Conservation (phyloP, 2,888 invertebrate species). For the Torymus auratus region DNA sequence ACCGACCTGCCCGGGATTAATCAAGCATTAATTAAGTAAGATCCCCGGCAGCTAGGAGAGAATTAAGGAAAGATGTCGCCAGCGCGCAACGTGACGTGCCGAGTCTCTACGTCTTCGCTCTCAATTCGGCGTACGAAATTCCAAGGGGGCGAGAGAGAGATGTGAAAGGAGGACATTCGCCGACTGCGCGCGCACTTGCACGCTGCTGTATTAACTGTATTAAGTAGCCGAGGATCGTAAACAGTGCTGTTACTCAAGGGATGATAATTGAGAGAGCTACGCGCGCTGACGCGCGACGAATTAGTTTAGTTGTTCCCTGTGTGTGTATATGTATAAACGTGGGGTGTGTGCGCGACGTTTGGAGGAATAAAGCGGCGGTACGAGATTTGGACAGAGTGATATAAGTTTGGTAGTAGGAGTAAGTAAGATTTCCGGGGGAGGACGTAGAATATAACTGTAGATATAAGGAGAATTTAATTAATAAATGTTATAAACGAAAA, state of each 20-base stretch:
- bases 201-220: slow-evolving; percentile 47
- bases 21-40: slow-evolving; percentile 71
- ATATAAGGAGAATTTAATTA: too few species aligned
- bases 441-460: too few species aligned
- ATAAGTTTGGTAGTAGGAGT: too few species aligned
- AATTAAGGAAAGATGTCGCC: slow-evolving; percentile 76
- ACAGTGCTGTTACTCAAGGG: slow-evolving; percentile 73
- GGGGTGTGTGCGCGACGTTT: not conserved
- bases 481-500: too few species aligned
- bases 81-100: slow-evolving; percentile 64
- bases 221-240: slow-evolving; percentile 69
- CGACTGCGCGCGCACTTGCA: slow-evolving; percentile 31
- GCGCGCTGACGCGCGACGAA: slow-evolving; percentile 60
- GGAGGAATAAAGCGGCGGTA: too few species aligned
- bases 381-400: too few species aligned
- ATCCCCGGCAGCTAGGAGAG: slow-evolving; percentile 61
- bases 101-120: slow-evolving; percentile 41
- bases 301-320: slow-evolving; percentile 16
- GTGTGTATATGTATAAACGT: not conserved
- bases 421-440: too few species aligned
- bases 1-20: slow-evolving; percentile 65
- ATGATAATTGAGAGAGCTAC: slow-evolving; percentile 70
- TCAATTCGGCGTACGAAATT: slow-evolving; percentile 6
- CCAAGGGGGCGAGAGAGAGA: not conserved
- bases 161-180: slow-evolving; percentile 45